phyloP scores from a whole-genome alignment of 2,888 invertebrate species.

The Rosalia funebris region DNA sequence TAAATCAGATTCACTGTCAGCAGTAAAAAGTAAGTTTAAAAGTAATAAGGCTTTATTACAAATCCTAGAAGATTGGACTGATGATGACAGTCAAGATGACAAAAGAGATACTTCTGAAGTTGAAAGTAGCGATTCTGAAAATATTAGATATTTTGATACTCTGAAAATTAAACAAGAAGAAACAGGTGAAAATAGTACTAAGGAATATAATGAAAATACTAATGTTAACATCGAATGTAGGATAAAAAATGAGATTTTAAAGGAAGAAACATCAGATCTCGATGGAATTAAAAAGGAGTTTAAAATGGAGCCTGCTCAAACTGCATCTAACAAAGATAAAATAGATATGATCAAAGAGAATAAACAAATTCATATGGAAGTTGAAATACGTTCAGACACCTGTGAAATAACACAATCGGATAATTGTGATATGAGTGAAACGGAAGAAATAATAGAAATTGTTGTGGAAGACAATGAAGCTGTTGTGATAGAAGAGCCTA shows the following conservation, averaged over 20 bases:
- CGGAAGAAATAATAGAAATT: slow-evolving; percentile 11
- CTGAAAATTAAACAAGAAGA: not conserved
- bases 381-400: no score
- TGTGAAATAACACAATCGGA: not conserved
- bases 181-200: not conserved
- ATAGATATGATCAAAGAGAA: not conserved
- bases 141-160: not conserved
- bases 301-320: not conserved
- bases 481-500: slow-evolving; percentile 33
- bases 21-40: slow-evolving; percentile 7
- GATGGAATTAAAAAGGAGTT: no score
- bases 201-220: not conserved
- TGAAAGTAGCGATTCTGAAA: slow-evolving; percentile 9
- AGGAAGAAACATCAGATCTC: not conserved
- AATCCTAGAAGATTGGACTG: slow-evolving; percentile 49
- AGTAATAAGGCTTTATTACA: slow-evolving; percentile 32
- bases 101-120: slow-evolving; percentile 20
- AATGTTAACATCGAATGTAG: not conserved
- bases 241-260: slow-evolving; percentile 12
- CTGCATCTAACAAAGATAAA: not conserved
- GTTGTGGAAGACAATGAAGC: slow-evolving; percentile 14
- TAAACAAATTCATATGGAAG: not conserved
- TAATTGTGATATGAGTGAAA: slow-evolving; percentile 21
- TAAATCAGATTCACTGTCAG: not conserved
- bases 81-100: slow-evolving; percentile 44